phyloP scores from a whole-genome alignment of 1,140 invertebrate genomes.

The Coboldia fuscipes region DNA sequence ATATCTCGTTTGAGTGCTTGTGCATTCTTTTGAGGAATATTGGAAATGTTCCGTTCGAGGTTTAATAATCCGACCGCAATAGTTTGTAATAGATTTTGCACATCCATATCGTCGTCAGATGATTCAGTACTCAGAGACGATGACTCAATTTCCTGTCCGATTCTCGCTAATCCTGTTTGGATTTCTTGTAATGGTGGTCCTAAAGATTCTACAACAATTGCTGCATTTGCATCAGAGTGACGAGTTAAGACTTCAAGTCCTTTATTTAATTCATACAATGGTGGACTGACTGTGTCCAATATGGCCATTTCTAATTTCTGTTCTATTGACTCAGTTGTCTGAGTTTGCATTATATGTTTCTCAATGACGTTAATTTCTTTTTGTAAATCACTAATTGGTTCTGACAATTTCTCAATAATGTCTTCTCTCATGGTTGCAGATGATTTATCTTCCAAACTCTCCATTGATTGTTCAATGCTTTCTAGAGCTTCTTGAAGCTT shows the following conservation, averaged over 20 bases:
- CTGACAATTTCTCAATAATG: slow-evolving; percentile 23
- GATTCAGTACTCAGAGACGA: slow-evolving; percentile 9
- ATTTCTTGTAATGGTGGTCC: slow-evolving; percentile 25
- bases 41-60: no score
- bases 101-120: no score
- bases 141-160: slow-evolving; percentile 17
- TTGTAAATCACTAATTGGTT: slow-evolving; percentile 22
- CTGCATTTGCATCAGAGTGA: slow-evolving; percentile 12
- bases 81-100: background rate
- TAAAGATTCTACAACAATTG: slow-evolving; percentile 24
- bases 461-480: slow-evolving; percentile 19
- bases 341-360: slow-evolving; percentile 19
- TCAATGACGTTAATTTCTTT: slow-evolving; percentile 21
- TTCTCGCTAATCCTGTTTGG: slow-evolving; percentile 20
- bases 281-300: slow-evolving; percentile 24
- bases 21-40: no score
- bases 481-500: slow-evolving; percentile 22
- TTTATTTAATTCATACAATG: slow-evolving; percentile 25
- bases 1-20: slow-evolving; percentile 8
- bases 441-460: slow-evolving; percentile 17
- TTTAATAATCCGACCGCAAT: no score
- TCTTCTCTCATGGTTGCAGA: slow-evolving; percentile 20
- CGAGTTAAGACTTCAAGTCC: slow-evolving; percentile 20
- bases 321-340: slow-evolving; percentile 21
- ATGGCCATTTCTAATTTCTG: slow-evolving; percentile 26